Base-by-base conservation (phyloP, 2,113 vertebrate species). In the Grus americana region DNA sequence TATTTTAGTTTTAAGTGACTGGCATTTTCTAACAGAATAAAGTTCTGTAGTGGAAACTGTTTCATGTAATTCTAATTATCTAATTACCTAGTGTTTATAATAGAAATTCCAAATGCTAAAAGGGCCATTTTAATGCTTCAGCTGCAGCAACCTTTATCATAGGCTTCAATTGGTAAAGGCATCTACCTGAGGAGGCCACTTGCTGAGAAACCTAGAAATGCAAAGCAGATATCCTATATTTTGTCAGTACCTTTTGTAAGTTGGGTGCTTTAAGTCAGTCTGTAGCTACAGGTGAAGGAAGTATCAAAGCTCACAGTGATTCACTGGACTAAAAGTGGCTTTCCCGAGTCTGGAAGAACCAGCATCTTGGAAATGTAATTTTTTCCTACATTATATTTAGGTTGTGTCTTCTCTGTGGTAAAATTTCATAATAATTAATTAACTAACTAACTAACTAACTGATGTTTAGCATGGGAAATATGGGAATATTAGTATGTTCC, bases 161-260 rank as follows among this genome's bases (percentile, higher is more conserved):
- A 46, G 6, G 5, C 8, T 80, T 38, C 21, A 67, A 0, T 0
- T 52, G 17, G 7, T 18, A 78, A 88, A 54, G 4, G 3, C 13
- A 10, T 40, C 6, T 49, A 47, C 23, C 10, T 49, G 13, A 52
- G 3, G 2, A 38, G 12, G 2, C 2, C 10, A 12, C 2, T 47
- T 74, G 7, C 27, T 68, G 23, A 50, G 11, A 85, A 50, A 62
- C 9, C 1, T 61, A 42, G 46, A 90, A 82, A 46, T 61, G 21
- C 20, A 38, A 67, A 85, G 6, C 0, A 61, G 16, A 17, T 65
- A 22, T 68, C 76, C 7, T 21, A 63, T 32, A 47, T 78, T 49
- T 50, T 90, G 2, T 42, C 15, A 30, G 18, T 14, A 54, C 4
- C 2, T 57, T 55, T 70, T 42, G 12, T 46, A 36, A 12, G 2